Evolutionary conservation across 2,113 vertebrate genomes (phyloP), one percentile per base, ranked within the genome.

Genomic region (Xiphophorus hellerii): DNA sequence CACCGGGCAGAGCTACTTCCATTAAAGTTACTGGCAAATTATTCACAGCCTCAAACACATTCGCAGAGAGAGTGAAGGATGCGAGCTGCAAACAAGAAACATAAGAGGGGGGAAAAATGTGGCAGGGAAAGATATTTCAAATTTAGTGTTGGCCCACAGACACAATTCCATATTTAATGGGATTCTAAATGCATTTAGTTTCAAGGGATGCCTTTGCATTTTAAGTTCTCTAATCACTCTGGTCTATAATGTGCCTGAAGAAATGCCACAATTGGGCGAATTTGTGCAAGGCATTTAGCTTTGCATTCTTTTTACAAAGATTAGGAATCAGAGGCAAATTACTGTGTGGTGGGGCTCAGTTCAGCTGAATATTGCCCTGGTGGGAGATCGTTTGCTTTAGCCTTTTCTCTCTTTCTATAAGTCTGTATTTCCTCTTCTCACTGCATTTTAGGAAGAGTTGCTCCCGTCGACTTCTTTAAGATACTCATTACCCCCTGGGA

Each of bases 81-180:
- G 87, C 66, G 63, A 81, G 88, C 51, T 33, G 83, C 81, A 84
- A 79, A 83, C 28, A 61, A 69, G 81, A 90, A 93, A 87, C 84
- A 71, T 69, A 86, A 74, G 74, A 85, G 77, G 20, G 29, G 30
- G 48, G 5, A 13, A 58, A 25, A 37, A 71, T 78, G 77, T 92
- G 82, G 73, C 81, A 83, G 88, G 76, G 81, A 78, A 80, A 92
- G 82, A 92, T 91, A 92, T 92, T 93, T 91, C 74, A 91, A 90
- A 93, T 92, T 90, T 93, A 92, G 87, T 89, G 90, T 91, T 90
- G 85, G 90, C 94, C 92, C 91, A 92, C 89, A 95, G 92, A 93
- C 91, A 94, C 92, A 93, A 93, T 92, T 93, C 92, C 86, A 91
- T 92, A 90, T 94, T 93, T 94, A 94, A 94, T 93, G 88, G 94